Evolutionary conservation across 2,113 vertebrate species (phyloP), one percentile per base, ranked within the genome.

Genomic region (Tyto alba): DNA sequence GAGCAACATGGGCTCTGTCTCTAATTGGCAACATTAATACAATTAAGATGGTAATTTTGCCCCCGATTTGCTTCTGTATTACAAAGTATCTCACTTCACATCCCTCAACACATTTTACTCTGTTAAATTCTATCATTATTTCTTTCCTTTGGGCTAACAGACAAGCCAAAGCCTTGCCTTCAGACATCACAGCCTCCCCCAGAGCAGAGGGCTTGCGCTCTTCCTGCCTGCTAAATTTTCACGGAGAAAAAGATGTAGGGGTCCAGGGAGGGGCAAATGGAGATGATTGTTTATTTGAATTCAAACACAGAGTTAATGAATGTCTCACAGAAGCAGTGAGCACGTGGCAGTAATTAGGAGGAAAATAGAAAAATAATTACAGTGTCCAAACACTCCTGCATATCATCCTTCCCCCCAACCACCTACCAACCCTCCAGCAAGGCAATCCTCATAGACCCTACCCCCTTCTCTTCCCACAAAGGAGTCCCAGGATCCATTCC

Each of bases 31-130:
- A 55, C 92, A 92, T 95, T 96, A 97, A 96, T 96, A 92, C 85
- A 96, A 96, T 96, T 94, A 96, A 90, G 92, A 95, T 94, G 95
- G 79, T 94, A 94, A 96, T 97, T 96, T 83, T 89, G 81, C 91
- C 84, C 84, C 85, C 12, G 34, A 41, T 96, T 94, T 63, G n/a
- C 90, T 95, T 85, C 90, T 68, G 22, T 43, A 32, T 83, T 77
- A 57, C 67, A 34, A 88, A 93, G 88, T 41, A 8, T 77, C 91
- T 85, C 74, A 71, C 88, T 91, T 82, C 67, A 55, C n/a, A 57
- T 90, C 91, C 81, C 91, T 84, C 91, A 62, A 63, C 89, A 81
- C 47, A 8, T 96, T 92, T 86, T 77, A 26, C 59, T 72, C 43
- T 12, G 71, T 38, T 95, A 76, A 96, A 94, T 88, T 95, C 71